phyloP scores from a whole-genome alignment of 2,888 invertebrate genomes.

The Calliphora vomitoria region DNA sequence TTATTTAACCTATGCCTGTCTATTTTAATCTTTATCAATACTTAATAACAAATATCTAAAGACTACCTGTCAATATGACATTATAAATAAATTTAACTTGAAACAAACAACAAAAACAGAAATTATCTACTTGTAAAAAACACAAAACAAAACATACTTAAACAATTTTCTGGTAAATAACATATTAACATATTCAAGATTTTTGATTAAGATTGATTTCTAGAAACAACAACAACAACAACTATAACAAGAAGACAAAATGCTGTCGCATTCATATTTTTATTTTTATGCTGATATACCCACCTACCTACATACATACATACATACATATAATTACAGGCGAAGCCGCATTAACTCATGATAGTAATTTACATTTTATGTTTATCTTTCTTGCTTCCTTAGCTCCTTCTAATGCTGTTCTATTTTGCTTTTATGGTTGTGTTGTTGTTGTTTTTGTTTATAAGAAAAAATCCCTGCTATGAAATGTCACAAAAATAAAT shows the following conservation, averaged over 20 bases:
- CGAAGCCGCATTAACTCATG: not conserved
- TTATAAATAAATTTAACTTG: not conserved
- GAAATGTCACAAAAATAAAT: constrained; percentile 63
- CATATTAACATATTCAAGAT: not conserved
- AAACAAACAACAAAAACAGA: not conserved
- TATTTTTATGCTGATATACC: not conserved
- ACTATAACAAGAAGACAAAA: no score
- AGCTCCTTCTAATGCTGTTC: not conserved
- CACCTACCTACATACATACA: not conserved
- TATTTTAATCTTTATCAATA: not conserved
- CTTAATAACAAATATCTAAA: not conserved
- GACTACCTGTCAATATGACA: not conserved
- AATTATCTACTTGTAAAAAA: not conserved
- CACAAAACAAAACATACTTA: not conserved
- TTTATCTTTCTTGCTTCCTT: not conserved
- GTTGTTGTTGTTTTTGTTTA: not conserved
- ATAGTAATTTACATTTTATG: constrained; percentile 13
- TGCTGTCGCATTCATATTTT: not conserved
- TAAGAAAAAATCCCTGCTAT: constrained; percentile 41
- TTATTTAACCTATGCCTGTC: not conserved
- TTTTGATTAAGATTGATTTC: constrained; percentile 20
- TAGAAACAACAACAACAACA: not conserved
- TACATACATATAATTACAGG: not conserved
- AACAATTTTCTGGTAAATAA: not conserved
- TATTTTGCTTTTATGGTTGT: not conserved